Percentiles rank a stretch among this genome's conserved stretches.
Conservation (phyloP, 2,797 vertebrate species). For the Austrolebias charrua region DNA sequence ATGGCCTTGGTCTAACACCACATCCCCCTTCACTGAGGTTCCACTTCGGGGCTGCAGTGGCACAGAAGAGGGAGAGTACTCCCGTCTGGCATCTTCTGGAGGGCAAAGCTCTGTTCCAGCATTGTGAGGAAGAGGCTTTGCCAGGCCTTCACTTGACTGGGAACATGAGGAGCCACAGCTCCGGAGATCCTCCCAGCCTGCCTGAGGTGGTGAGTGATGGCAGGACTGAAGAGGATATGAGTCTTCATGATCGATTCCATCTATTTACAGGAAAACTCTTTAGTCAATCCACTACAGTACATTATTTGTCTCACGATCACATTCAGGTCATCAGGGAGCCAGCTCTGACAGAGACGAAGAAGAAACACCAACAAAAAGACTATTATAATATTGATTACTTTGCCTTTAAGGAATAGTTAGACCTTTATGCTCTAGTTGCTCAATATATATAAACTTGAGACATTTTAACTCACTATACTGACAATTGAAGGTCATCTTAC, state of each 20-base stretch:
- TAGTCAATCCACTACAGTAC: not conserved
- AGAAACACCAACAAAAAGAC: conserved; percentile 6
- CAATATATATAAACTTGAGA: not conserved
- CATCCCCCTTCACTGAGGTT: conserved; percentile 53
- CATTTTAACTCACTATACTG: not conserved
- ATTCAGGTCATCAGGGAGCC: not conserved
- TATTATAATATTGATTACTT: not conserved
- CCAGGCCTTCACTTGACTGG: conserved; percentile 80
- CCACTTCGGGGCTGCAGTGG: conserved; percentile 66
- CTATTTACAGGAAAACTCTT: conserved; percentile 50
- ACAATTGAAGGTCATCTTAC: not conserved
- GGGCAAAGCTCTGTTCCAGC: conserved; percentile 60
- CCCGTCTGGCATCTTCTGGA: conserved; percentile 61
- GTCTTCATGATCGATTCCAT: conserved; percentile 81
- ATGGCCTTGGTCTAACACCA: conserved; percentile 48
- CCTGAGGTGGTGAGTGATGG: conserved; percentile 63
- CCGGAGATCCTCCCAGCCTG: conserved; percentile 77
- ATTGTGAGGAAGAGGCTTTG: conserved; percentile 62
- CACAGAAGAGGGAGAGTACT: conserved; percentile 73
- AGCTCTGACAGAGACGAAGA: not conserved
- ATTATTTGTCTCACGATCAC: not conserved
- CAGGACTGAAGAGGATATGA: conserved; percentile 77
- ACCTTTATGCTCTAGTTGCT: not conserved
- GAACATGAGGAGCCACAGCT: conserved; percentile 83
- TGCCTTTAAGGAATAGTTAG: no score